A percentile compares a stretch with the other conserved stretches of the same genome.
Evolutionary conservation across 2,113 vertebrate genomes (phyloP).

Genomic region (Apeltes quadracus): DNA sequence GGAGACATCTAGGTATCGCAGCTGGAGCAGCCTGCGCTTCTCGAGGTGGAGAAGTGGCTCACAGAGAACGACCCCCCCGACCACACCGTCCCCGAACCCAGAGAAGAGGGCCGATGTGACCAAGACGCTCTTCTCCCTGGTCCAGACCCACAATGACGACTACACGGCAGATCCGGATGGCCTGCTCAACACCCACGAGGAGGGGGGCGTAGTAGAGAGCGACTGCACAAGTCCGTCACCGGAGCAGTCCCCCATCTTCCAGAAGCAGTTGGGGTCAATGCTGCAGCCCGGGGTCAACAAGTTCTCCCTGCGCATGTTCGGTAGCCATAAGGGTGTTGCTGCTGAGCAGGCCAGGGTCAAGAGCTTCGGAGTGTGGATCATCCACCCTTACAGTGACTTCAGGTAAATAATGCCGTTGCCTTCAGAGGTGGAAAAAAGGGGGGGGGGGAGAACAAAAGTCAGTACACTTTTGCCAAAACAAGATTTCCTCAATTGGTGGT

Average conservation of each 20-base stretch:
- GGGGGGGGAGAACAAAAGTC: background rate
- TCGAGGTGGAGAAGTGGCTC: constrained; percentile 69
- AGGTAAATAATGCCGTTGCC: constrained; percentile 83
- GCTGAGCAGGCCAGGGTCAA: constrained; percentile 95
- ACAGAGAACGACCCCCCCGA: constrained; percentile 59
- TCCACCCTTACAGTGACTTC: constrained; percentile 98
- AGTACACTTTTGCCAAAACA: background rate
- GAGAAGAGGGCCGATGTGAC: constrained; percentile 62
- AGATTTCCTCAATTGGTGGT: background rate
- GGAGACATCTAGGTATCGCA: constrained; percentile 52
- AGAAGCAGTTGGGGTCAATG: constrained; percentile 88
- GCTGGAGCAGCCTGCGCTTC: constrained; percentile 70
- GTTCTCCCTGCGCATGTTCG: constrained; percentile 96
- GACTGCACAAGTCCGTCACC: background rate
- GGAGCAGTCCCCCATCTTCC: constrained; percentile 81
- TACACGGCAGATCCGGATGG: constrained; percentile 63
- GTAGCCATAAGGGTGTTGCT: constrained; percentile 94
- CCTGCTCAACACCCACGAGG: constrained; percentile 37
- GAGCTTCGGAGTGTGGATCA: constrained; percentile 96
- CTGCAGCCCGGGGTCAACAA: constrained; percentile 96
- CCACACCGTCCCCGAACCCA: constrained; percentile 54
- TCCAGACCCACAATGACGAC: constrained; percentile 73
- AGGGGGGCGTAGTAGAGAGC: background rate
- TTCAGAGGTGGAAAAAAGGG: background rate
- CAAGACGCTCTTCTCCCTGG: constrained; percentile 70